Percentiles rank a stretch among this genome's conserved stretches.
These are phyloP conservation scores for Whitmania pigra DNA, from an alignment of 1,140 invertebrate genomes.

Conservation along the genomic window DNA sequence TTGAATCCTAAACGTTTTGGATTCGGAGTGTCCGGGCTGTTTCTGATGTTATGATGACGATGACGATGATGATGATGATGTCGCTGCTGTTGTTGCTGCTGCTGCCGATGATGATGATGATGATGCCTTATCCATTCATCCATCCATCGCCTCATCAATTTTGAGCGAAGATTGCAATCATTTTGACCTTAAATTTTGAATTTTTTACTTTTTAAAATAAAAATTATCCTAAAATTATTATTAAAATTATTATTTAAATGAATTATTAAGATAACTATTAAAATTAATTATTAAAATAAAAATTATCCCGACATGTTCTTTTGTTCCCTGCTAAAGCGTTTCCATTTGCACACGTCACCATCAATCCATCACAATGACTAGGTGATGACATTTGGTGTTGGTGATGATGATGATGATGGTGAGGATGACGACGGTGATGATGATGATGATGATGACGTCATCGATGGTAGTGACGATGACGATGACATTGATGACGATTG, in stretches of 20 bases:
- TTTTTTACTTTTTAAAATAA: neutral
- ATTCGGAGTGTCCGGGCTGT: too few species aligned
- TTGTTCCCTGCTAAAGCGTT: too few species aligned
- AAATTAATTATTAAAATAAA: neutral
- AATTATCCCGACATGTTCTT: too few species aligned
- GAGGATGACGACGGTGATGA: neutral
- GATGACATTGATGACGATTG: neutral
- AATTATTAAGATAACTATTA: too few species aligned
- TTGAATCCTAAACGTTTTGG: too few species aligned
- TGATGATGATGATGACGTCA: neutral
- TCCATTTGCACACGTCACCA: too few species aligned
- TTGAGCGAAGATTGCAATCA: too few species aligned
- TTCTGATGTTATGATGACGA: neutral
- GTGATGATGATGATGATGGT: neutral
- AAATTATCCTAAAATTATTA: too few species aligned
- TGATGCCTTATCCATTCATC: constrained; percentile 21
- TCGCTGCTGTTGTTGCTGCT: constrained; percentile 12
- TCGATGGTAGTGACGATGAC: neutral
- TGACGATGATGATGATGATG: constrained; percentile 12
- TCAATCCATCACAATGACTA: too few species aligned
- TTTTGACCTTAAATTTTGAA: too few species aligned
- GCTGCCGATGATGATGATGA: constrained; percentile 25
- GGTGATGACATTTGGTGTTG: neutral
- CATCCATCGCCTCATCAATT: too few species aligned
- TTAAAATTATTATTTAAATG: too few species aligned